A percentile compares a stretch with the other conserved stretches of the same genome.
phyloP scores from a whole-genome alignment of 2,888 invertebrate species.

The Antheraea yamamai region DNA sequence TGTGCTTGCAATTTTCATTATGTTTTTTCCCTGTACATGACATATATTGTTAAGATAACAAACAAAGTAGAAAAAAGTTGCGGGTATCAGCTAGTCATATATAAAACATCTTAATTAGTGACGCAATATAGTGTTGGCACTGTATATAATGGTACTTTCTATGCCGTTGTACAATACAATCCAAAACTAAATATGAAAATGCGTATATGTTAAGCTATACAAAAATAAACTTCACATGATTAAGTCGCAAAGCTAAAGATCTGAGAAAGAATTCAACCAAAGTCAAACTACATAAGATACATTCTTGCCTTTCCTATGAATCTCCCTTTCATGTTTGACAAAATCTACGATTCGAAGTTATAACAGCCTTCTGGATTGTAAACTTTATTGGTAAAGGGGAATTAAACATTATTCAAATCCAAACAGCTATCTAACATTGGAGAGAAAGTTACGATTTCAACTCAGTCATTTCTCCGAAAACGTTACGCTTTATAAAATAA shows the following conservation, averaged over 20 bases:
- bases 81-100: too few relatives aligned
- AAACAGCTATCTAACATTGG: constrained; percentile 25
- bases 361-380: constrained; percentile 17
- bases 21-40: too few relatives aligned
- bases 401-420: constrained; percentile 24
- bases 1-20: too few relatives aligned
- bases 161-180: too few relatives aligned
- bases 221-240: background rate
- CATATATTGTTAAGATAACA: too few relatives aligned
- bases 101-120: too few relatives aligned
- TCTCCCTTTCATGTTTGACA: background rate
- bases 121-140: too few relatives aligned
- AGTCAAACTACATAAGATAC: background rate
- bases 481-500: constrained; percentile 20
- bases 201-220: background rate
- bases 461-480: constrained; percentile 12
- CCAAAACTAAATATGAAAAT: background rate
- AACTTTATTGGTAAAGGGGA: constrained; percentile 22
- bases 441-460: constrained; percentile 22
- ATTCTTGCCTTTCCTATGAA: constrained; percentile 1
- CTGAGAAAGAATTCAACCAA: background rate
- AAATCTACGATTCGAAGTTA: constrained; percentile 17
- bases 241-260: background rate
- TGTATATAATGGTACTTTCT: too few relatives aligned
- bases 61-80: too few relatives aligned